Conservation (phyloP, 2,888 invertebrate genomes). For the Amblyteles armatorius region DNA sequence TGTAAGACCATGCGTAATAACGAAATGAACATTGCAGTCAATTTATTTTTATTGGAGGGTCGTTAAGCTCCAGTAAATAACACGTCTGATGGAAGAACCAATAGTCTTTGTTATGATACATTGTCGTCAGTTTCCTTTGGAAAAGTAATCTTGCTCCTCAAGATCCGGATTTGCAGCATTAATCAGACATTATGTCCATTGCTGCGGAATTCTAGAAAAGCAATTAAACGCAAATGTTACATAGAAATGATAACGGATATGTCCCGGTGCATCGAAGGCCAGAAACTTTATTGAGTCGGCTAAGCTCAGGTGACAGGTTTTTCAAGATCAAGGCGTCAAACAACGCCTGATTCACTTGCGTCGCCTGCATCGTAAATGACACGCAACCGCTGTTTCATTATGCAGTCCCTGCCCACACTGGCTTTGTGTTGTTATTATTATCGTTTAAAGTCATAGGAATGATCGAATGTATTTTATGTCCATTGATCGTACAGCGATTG, state of each 20-base stretch:
- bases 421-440: neutral
- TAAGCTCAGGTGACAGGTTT: neutral
- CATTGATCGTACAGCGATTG: conserved; percentile 85
- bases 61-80: neutral
- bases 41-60: neutral
- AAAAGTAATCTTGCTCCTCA: neutral
- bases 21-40: neutral
- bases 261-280: neutral
- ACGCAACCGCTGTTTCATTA: neutral
- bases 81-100: neutral
- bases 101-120: neutral
- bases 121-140: neutral
- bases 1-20: neutral
- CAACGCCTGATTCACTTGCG: conserved; percentile 9
- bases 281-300: neutral
- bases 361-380: conserved; percentile 3
- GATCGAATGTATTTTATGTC: conserved; percentile 48
- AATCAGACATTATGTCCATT: neutral
- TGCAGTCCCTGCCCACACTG: conserved; percentile 21
- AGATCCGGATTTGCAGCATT: neutral
- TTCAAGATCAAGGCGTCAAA: conserved; percentile 18
- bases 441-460: neutral
- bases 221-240: neutral
- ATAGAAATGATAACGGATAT: neutral
- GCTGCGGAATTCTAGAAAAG: neutral